Percentiles rank a stretch among this genome's conserved stretches.
Conservation (phyloP, 2,113 vertebrate genomes). For the Nannospalax galili region DNA sequence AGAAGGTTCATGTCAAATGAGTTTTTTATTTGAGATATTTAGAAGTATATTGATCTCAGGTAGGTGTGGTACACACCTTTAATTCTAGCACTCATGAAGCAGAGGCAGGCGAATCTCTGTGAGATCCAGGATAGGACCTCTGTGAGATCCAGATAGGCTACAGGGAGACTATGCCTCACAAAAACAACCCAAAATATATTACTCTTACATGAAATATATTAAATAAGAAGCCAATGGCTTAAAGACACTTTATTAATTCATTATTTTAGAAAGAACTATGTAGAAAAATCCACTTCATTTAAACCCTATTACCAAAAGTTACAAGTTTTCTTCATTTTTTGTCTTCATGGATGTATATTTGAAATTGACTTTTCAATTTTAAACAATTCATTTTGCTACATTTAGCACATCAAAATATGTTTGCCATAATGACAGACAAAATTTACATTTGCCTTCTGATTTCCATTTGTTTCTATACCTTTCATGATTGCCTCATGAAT, state of each 20-base stretch:
- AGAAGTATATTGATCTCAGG: neutral
- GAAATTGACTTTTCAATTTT: neutral
- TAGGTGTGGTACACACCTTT: no score
- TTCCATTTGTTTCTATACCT: conserved; percentile 9
- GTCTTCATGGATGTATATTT: neutral
- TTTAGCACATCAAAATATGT: conserved; percentile 4
- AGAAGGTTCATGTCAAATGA: neutral
- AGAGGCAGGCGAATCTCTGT: no score
- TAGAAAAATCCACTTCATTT: neutral
- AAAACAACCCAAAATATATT: neutral
- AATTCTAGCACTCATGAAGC: no score
- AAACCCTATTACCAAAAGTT: neutral
- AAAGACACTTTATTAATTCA: neutral
- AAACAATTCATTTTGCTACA: neutral
- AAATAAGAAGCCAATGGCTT: neutral
- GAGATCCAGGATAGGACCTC: no score
- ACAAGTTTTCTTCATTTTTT: neutral
- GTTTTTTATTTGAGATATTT: conserved; percentile 11
- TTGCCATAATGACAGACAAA: neutral
- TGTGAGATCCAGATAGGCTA: no score
- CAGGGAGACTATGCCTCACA: no score
- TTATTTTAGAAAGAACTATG: conserved; percentile 1
- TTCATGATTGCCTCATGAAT: neutral
- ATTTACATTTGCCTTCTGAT: neutral
- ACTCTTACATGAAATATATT: neutral